Evolutionary conservation across 2,113 vertebrate genomes (phyloP).

Genomic region (Excalfactoria chinensis): DNA sequence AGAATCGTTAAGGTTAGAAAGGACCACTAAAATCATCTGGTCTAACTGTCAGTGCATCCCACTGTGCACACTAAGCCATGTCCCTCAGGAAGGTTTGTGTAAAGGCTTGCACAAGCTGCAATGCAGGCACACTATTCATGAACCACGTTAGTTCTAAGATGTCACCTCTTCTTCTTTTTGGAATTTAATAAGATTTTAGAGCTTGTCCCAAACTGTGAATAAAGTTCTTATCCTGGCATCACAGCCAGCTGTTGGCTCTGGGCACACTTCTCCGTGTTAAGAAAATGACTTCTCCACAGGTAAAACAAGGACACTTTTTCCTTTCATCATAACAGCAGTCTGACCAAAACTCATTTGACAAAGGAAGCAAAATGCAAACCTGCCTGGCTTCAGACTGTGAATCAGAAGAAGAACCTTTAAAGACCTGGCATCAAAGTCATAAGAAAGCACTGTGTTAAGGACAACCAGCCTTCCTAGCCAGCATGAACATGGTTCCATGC

Average conservation of each 20-base stretch:
- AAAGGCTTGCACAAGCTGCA: no score
- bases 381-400: neutral
- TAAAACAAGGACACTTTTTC: neutral
- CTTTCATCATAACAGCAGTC: neutral
- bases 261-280: neutral
- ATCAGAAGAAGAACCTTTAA: neutral
- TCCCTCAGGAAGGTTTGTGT: no score
- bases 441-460: neutral
- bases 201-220: neutral
- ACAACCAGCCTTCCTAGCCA: neutral
- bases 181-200: no score
- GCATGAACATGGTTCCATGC: neutral
- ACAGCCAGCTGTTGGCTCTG: neutral
- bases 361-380: neutral
- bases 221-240: neutral
- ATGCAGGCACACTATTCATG: no score
- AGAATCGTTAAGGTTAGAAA: no score
- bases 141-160: no score
- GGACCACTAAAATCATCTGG: no score
- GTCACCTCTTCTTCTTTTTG: no score
- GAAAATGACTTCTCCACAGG: neutral
- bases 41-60: no score
- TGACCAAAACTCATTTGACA: neutral
- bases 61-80: no score
- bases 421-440: neutral